Evolutionary conservation across 2,113 vertebrate species (phyloP).

Genomic region (Sorex araneus): DNA sequence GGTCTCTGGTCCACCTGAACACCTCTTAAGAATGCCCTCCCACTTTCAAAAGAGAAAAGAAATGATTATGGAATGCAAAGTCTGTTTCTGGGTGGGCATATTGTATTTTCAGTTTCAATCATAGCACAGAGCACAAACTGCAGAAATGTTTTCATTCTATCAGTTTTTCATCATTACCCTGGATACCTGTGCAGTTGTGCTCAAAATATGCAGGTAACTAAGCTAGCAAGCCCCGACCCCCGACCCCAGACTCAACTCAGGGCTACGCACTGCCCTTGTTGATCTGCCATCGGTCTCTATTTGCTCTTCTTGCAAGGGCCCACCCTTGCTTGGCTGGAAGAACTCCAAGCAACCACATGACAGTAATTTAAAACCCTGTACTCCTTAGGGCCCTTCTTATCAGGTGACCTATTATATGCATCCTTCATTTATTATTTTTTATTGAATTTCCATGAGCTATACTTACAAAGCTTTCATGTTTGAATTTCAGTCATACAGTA

Average conservation of each 20-base stretch:
- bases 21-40: no score
- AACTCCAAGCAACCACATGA: neutral
- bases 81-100: neutral
- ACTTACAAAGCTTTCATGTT: no score
- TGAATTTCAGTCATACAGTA: no score
- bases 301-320: neutral
- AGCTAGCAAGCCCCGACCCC: neutral
- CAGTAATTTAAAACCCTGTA: neutral
- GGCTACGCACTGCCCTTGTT: neutral
- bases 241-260: neutral
- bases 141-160: neutral
- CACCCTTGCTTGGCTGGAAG: neutral
- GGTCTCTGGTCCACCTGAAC: no score
- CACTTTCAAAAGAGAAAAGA: neutral
- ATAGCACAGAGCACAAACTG: neutral
- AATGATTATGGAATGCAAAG: neutral
- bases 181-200: neutral
- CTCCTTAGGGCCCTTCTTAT: neutral
- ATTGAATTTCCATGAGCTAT: no score
- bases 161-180: neutral
- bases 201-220: neutral
- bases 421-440: neutral
- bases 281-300: neutral
- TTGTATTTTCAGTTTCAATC: neutral
- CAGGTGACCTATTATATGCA: neutral